A percentile compares a stretch with the other conserved stretches of the same genome.
phyloP scores from a whole-genome alignment of 1,140 invertebrate species.

The Yoshiicerus persimilis region DNA sequence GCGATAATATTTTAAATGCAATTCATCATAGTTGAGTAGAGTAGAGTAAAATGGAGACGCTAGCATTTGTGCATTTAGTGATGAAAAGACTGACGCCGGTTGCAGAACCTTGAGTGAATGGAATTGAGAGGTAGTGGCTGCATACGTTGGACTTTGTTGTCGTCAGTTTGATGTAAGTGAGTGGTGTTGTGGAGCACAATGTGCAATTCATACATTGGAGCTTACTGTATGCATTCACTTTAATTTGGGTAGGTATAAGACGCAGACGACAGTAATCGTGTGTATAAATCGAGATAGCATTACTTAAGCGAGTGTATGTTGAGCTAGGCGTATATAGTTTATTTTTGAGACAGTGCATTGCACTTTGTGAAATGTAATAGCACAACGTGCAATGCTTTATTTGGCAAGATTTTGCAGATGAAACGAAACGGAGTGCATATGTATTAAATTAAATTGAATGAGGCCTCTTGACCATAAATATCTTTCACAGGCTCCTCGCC shows the following conservation, averaged over 20 bases:
- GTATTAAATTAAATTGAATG: background rate
- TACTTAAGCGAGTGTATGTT: background rate
- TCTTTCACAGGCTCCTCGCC: conserved; percentile 60
- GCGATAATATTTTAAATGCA: background rate
- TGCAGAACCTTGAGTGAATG: background rate
- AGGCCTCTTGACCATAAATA: conserved; percentile 17
- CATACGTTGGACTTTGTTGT: background rate
- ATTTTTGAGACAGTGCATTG: background rate
- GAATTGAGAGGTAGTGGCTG: background rate
- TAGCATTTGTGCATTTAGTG: background rate
- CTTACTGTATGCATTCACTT: background rate
- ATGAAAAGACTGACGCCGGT: background rate
- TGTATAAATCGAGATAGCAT: background rate
- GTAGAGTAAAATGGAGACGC: background rate
- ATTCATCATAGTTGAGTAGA: background rate
- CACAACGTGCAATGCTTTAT: background rate
- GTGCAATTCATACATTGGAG: too few relatives aligned
- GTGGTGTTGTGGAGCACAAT: background rate
- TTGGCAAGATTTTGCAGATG: background rate
- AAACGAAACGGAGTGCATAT: background rate
- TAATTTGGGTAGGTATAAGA: background rate
- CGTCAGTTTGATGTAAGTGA: too few relatives aligned
- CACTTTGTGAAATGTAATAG: background rate
- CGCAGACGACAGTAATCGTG: background rate
- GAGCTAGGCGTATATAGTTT: background rate